Percentiles rank a stretch among this genome's conserved stretches.
These are phyloP conservation scores for Philereme vetulata DNA, from an alignment of 2,888 invertebrate species.

Conservation along the genomic window DNA sequence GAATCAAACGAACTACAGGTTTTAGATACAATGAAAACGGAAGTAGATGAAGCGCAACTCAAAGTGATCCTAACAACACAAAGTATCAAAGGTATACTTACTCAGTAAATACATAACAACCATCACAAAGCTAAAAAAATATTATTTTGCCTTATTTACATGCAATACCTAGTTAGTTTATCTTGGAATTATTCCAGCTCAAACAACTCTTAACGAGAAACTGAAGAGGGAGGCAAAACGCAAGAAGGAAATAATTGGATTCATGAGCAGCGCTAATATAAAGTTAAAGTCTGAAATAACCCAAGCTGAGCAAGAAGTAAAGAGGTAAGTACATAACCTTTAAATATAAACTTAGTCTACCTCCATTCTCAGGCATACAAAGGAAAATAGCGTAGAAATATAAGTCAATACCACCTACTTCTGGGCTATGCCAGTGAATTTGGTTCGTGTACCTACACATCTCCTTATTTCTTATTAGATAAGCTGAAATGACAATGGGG, in stretches of 20 bases:
- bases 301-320: constrained; percentile 61
- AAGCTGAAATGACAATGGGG: too few relatives aligned
- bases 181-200: constrained; percentile 50
- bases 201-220: constrained; percentile 59
- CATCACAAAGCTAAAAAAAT: too few relatives aligned
- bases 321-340: constrained; percentile 49
- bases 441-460: too few relatives aligned
- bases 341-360: too few relatives aligned
- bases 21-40: constrained; percentile 58
- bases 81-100: constrained; percentile 65
- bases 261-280: constrained; percentile 57
- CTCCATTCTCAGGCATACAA: too few relatives aligned
- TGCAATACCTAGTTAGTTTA: too few relatives aligned
- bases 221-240: constrained; percentile 58
- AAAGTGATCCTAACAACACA: constrained; percentile 61
- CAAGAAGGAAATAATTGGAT: constrained; percentile 55
- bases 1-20: constrained; percentile 22
- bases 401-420: too few relatives aligned
- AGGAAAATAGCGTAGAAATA: too few relatives aligned
- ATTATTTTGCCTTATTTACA: too few relatives aligned
- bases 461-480: too few relatives aligned
- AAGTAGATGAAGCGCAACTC: constrained; percentile 63
- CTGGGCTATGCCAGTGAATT: too few relatives aligned
- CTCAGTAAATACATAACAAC: too few relatives aligned
- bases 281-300: constrained; percentile 66